Evolutionary conservation across 1,140 invertebrate species (phyloP), one percentile per base, ranked within the genome.

Genomic region (Hormaphis cornu): DNA sequence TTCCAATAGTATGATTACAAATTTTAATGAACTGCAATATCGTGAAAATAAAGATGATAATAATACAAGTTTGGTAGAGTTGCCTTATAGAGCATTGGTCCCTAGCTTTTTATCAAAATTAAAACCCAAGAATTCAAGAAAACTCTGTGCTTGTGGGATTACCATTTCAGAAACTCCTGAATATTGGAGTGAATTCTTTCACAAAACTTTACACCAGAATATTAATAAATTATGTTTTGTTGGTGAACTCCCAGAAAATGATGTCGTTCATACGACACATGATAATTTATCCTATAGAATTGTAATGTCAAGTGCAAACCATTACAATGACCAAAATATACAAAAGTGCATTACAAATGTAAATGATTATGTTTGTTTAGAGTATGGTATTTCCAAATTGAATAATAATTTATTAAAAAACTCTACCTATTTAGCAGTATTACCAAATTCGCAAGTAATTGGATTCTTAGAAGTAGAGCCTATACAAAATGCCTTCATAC

Each of bases 31-130:
- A 20, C 42, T 61, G 22, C 37, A 61, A 61, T 61, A 61, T 61
- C 26, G 46, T 30, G 22, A 26, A 61, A 6, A 10, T 61, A 61
- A 30, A 28, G 58, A 61, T 44, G 40, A 58, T 10, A 37, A 40
- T 40, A 61, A n/a, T n/a, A n/a, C n/a, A n/a, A n/a, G n/a, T n/a
- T n/a, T 61, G 58, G 58, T 61, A 14, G 58, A 61, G 12, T 61
- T 61, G 1, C 37, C 37, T 14, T 44, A 61, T 46, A 40, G 58
- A 28, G 20, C 40, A 30, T 7, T 61, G 46, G 58, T 61, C 6
- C 58, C 58, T 20, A 24, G 16, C 6, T 61, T 61, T 61, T 61
- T 61, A 20, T 26, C 58, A 30, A 61, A 37, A 28, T 30, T n/a
- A n/a, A n/a, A n/a, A n/a, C n/a, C 58, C 18, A 61, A 61, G 14